These are phyloP conservation scores for Cepaea hortensis DNA, from an alignment of 2,888 invertebrate genomes.

Conservation along the genomic window DNA sequence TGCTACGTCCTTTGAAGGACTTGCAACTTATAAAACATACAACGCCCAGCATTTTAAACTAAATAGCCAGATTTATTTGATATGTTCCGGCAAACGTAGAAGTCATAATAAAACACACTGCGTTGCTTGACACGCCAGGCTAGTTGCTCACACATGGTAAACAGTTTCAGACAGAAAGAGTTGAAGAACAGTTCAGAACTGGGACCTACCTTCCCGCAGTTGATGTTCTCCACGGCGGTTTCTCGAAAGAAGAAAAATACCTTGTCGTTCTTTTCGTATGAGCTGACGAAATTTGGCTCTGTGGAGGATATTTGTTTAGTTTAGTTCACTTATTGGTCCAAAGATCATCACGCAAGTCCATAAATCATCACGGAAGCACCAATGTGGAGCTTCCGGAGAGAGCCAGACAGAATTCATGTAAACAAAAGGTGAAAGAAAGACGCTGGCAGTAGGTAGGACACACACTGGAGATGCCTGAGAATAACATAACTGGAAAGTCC, in stretches of 20 bases:
- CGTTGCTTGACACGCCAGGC: neutral
- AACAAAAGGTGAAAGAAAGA: too few species aligned
- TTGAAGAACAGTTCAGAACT: neutral
- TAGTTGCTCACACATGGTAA: neutral
- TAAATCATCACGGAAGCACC: neutral
- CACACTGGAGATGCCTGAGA: too few species aligned
- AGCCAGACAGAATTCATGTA: neutral
- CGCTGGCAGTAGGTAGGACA: too few species aligned
- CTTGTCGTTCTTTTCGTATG: constrained; percentile 90
- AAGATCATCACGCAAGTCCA: neutral
- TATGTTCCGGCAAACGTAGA: too few species aligned
- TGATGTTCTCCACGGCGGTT: constrained; percentile 93
- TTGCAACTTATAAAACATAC: too few species aligned
- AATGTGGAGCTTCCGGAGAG: neutral
- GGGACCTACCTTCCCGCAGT: constrained; percentile 88
- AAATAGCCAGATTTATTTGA: too few species aligned
- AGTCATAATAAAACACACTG: too few species aligned
- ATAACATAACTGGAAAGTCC: too few species aligned
- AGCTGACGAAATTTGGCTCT: constrained; percentile 93
- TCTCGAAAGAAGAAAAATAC: constrained; percentile 94
- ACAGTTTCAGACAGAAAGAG: too few species aligned
- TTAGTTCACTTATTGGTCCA: neutral
- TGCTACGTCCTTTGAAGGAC: too few species aligned
- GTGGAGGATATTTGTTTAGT: constrained; percentile 51
- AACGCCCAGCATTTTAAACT: too few species aligned